A percentile compares a stretch with the other conserved stretches of the same genome.
Evolutionary conservation across 92 coral and sea anemone genomes (phyloP).

Genomic region (Porites evermanni): DNA sequence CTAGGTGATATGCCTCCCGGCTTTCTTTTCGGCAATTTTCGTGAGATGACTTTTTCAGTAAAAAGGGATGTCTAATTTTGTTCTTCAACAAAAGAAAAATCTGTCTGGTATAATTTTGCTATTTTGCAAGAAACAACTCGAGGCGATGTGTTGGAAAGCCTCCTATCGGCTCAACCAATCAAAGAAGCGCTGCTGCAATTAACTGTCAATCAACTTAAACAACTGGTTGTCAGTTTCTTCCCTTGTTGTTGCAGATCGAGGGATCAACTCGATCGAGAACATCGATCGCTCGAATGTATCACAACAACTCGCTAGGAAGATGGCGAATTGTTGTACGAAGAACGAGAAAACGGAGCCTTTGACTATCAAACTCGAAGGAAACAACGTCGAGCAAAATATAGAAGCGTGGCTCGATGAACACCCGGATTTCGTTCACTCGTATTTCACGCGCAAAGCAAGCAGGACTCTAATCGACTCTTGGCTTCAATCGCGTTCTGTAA

Average conservation of each 20-base stretch:
- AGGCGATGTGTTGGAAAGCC: constrained; percentile 44
- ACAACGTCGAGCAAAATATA: constrained; percentile 78
- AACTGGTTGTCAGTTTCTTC: constrained; percentile 87
- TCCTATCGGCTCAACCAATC: constrained; percentile 35
- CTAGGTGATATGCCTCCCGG: background rate
- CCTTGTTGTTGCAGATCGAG: constrained; percentile 40
- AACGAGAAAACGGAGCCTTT: constrained; percentile 82
- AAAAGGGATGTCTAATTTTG: constrained; percentile 19
- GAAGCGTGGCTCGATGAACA: constrained; percentile 98
- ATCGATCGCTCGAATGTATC: constrained; percentile 12
- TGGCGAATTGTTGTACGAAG: constrained; percentile 95
- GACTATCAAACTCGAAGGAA: constrained; percentile 80
- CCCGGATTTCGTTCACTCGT: constrained; percentile 99
- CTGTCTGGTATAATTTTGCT: constrained; percentile 26
- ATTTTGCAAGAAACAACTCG: constrained; percentile 28
- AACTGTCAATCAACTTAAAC: constrained; percentile 98
- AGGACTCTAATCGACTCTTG: constrained; percentile 92
- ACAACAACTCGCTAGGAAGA: constrained; percentile 30
- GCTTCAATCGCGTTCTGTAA: constrained; percentile 90
- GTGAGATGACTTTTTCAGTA: constrained; percentile 21
- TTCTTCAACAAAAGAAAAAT: constrained; percentile 15
- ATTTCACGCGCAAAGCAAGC: constrained; percentile 97
- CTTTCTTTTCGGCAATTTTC: constrained; percentile 11
- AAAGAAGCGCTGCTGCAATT: constrained; percentile 51
- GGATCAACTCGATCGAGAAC: constrained; percentile 34